Evolutionary conservation across 2,797 vertebrate species (phyloP).

Genomic region (Anolis apletophallus): DNA sequence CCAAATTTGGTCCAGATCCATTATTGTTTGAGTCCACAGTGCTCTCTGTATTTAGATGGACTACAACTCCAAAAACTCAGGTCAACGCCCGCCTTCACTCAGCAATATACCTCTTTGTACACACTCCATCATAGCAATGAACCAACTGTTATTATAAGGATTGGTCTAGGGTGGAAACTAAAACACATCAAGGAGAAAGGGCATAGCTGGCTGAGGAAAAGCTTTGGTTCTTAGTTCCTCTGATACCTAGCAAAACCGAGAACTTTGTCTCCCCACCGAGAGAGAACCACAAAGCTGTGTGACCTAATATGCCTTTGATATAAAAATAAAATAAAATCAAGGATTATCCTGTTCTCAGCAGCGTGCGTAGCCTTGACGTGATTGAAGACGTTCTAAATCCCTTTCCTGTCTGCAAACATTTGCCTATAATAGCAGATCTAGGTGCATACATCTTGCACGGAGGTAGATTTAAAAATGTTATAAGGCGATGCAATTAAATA

Average conservation of each 20-base stretch:
- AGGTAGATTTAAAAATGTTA: not conserved
- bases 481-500: slow-evolving; percentile 19
- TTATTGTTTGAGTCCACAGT: too few species aligned
- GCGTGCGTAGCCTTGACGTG: not conserved
- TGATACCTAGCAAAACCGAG: not conserved
- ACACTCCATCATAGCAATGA: not conserved
- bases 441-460: not conserved
- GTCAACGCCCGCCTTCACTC: not conserved
- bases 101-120: not conserved
- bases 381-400: slow-evolving; percentile 37
- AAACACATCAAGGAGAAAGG: not conserved
- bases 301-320: slow-evolving; percentile 38
- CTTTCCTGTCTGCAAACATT: slow-evolving; percentile 20
- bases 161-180: not conserved
- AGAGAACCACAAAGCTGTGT: slow-evolving; percentile 9
- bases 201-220: not conserved
- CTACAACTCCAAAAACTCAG: too few species aligned
- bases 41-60: too few species aligned
- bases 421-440: slow-evolving; percentile 23
- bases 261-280: not conserved
- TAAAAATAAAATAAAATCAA: slow-evolving; percentile 15
- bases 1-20: too few species aligned
- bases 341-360: slow-evolving; percentile 25
- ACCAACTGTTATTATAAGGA: not conserved
- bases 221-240: not conserved